Conservation (phyloP, 2,113 vertebrate species). For the Syngnathus scovelli region DNA sequence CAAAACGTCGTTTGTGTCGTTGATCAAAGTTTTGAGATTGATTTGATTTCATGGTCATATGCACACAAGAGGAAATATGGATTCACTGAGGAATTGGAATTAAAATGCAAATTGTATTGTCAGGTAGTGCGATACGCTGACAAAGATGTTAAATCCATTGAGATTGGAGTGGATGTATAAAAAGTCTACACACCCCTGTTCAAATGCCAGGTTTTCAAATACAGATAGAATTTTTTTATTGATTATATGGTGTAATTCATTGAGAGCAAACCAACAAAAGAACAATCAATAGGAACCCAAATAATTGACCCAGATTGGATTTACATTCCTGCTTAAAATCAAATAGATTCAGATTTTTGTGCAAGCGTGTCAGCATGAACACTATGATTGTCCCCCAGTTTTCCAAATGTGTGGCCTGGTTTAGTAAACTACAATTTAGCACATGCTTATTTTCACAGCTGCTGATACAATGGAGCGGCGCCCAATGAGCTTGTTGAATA, state of each 20-base stretch:
- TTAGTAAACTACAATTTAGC: not conserved
- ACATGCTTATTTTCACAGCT: not conserved
- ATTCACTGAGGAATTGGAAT: slow-evolving; percentile 22
- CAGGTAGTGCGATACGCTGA: slow-evolving; percentile 6
- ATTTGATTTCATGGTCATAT: not conserved
- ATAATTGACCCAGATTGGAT: not conserved
- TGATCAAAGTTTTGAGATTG: slow-evolving; percentile 27
- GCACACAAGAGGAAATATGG: slow-evolving; percentile 3
- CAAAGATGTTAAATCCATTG: not conserved
- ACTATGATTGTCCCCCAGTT: not conserved
- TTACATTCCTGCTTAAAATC: not conserved
- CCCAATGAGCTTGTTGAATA: slow-evolving; percentile 1
- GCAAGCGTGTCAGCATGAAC: not conserved
- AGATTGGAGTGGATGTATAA: not conserved
- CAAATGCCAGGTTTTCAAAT: no score
- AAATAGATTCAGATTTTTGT: no score
- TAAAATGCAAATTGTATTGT: slow-evolving; percentile 37
- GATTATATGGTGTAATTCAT: no score
- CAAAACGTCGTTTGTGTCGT: slow-evolving; percentile 37
- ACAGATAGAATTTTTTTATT: no score
- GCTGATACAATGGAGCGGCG: not conserved
- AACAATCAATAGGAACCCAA: not conserved
- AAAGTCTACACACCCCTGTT: no score
- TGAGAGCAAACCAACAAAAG: not conserved
- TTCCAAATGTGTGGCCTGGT: not conserved